Conservation (phyloP, 2,888 invertebrate species). For the Agrochola lota region DNA sequence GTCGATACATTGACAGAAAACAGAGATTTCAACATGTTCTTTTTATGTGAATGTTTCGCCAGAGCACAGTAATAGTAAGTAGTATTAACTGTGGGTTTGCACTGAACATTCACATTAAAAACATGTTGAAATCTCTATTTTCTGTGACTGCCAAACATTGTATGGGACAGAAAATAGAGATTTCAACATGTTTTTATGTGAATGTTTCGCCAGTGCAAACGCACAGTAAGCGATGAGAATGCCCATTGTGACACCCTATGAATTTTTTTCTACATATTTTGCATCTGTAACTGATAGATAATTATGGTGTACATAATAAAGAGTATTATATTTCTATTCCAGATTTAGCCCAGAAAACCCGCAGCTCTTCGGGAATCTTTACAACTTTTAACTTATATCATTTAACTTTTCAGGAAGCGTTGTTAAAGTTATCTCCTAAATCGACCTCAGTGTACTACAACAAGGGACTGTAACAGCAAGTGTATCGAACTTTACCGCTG, state of each 20-base stretch:
- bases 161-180: too few species aligned
- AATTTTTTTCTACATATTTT: not conserved
- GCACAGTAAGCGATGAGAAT: not conserved
- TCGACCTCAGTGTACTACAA: conserved; percentile 17
- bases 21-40: too few species aligned
- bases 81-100: too few species aligned
- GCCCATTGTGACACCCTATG: not conserved
- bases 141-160: too few species aligned
- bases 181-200: too few species aligned
- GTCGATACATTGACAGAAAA: too few species aligned
- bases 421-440: conserved; percentile 16
- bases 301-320: not conserved
- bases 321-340: not conserved
- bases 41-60: too few species aligned
- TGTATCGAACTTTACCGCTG: not conserved
- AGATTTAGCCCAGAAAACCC: not conserved
- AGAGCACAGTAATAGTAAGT: too few species aligned
- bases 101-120: too few species aligned
- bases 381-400: not conserved
- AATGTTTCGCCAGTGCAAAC: too few species aligned
- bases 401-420: conserved; percentile 6
- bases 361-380: not conserved
- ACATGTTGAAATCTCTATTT: too few species aligned
- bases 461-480: conserved; percentile 34
- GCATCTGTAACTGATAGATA: not conserved